Percentiles rank a stretch among this genome's conserved stretches.
Conservation (phyloP, 2,888 invertebrate species). For the Galerucella pusilla region DNA sequence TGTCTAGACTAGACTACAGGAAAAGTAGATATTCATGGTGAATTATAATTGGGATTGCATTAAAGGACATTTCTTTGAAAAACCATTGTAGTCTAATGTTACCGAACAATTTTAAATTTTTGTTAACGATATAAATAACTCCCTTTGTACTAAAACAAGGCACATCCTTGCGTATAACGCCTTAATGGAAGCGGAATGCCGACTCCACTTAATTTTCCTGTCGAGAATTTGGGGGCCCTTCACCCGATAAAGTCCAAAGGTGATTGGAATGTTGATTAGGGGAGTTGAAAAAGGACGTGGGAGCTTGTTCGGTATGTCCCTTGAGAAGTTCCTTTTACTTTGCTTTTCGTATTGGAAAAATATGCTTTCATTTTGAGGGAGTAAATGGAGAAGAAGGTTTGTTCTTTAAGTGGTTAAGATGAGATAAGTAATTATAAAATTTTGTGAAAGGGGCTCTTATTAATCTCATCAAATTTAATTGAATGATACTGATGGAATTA, state of each 20-base stretch:
- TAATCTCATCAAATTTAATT: background rate
- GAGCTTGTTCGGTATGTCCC: constrained; percentile 40
- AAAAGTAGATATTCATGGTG: too few relatives aligned
- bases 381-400: constrained; percentile 1
- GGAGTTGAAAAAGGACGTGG: constrained; percentile 54
- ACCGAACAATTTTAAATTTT: too few relatives aligned
- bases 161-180: constrained; percentile 14
- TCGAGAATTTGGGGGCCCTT: constrained; percentile 61
- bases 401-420: constrained; percentile 7
- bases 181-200: constrained; percentile 54
- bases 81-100: too few relatives aligned
- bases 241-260: constrained; percentile 64
- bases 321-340: constrained; percentile 27
- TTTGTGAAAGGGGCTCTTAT: constrained; percentile 1
- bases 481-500: background rate
- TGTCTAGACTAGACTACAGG: too few relatives aligned
- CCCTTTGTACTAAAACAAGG: background rate
- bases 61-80: too few relatives aligned
- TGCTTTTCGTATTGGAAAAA: constrained; percentile 23
- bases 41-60: too few relatives aligned
- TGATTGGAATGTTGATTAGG: constrained; percentile 66
- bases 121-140: background rate
- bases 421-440: constrained; percentile 13
- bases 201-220: constrained; percentile 65
- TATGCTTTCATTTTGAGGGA: constrained; percentile 17